These are phyloP conservation scores for Neoaliturus tenellus DNA, from an alignment of 2,888 invertebrate species.

Conservation along the genomic window DNA sequence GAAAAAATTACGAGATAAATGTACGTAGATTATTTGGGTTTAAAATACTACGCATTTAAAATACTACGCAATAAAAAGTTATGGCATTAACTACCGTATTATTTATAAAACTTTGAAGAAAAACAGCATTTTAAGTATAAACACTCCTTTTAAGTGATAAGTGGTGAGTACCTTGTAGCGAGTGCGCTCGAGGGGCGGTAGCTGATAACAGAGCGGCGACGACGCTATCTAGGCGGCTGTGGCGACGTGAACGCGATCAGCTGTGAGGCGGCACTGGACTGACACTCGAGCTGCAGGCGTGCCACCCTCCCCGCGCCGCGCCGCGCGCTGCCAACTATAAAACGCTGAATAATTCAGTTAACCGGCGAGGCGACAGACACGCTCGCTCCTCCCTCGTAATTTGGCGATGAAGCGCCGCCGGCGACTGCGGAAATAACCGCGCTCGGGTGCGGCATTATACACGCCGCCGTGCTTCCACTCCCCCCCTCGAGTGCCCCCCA, in stretches of 20 bases:
- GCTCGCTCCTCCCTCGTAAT: constrained; percentile 38
- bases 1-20: too few relatives aligned
- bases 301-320: neutral
- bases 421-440: constrained; percentile 37
- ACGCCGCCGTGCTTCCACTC: neutral
- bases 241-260: constrained; percentile 1
- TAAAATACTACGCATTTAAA: too few relatives aligned
- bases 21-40: too few relatives aligned
- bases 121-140: too few relatives aligned
- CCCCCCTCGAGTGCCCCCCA: neutral
- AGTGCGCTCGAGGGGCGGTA: neutral
- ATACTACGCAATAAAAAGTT: too few relatives aligned
- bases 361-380: constrained; percentile 25
- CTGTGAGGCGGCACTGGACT: constrained; percentile 36
- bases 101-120: too few relatives aligned
- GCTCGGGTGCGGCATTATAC: constrained; percentile 26
- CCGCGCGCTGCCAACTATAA: constrained; percentile 2
- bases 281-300: constrained; percentile 32
- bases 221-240: neutral
- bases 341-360: constrained; percentile 45
- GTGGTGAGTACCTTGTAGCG: too few relatives aligned
- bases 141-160: too few relatives aligned
- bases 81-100: too few relatives aligned
- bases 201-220: neutral
- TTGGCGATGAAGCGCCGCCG: constrained; percentile 40